Evolutionary conservation across 2,888 invertebrate species (phyloP).

Genomic region (Adelognathus sp.): DNA sequence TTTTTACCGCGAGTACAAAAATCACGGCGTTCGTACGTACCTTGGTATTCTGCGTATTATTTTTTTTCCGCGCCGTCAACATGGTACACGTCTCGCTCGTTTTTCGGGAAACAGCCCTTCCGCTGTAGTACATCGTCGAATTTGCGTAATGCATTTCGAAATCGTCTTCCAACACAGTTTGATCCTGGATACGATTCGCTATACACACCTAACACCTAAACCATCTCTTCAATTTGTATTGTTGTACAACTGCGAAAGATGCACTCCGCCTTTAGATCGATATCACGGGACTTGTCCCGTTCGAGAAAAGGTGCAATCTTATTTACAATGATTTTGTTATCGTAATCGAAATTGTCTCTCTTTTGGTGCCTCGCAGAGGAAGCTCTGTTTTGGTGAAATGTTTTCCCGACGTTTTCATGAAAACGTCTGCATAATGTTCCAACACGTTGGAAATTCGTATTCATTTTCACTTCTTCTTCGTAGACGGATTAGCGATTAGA

Average conservation of each 20-base stretch:
- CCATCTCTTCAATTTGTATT: background rate
- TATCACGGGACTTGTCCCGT: background rate
- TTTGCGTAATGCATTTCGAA: constrained; percentile 58
- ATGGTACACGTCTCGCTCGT: no score
- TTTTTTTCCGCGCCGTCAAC: background rate
- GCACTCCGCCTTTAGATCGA: constrained; percentile 2
- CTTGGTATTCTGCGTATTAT: background rate
- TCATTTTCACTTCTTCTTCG: no score
- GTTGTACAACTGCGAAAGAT: constrained; percentile 22
- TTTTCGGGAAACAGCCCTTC: background rate
- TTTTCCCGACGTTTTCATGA: no score
- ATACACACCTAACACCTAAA: background rate
- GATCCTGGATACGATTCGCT: background rate
- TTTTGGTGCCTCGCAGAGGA: no score
- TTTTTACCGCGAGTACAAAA: background rate
- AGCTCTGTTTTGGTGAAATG: no score
- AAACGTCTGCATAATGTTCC: no score
- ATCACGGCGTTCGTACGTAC: background rate
- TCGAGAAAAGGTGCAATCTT: background rate
- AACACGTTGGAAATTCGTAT: no score
- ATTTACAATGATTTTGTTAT: no score
- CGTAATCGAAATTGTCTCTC: no score
- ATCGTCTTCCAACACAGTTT: constrained; percentile 38
- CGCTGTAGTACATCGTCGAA: constrained; percentile 34
- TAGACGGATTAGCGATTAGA: no score